A percentile compares a stretch with the other conserved stretches of the same genome.
These are phyloP conservation scores for Epirrhoe tristata DNA, from an alignment of 2,888 invertebrate genomes.

Conservation along the genomic window DNA sequence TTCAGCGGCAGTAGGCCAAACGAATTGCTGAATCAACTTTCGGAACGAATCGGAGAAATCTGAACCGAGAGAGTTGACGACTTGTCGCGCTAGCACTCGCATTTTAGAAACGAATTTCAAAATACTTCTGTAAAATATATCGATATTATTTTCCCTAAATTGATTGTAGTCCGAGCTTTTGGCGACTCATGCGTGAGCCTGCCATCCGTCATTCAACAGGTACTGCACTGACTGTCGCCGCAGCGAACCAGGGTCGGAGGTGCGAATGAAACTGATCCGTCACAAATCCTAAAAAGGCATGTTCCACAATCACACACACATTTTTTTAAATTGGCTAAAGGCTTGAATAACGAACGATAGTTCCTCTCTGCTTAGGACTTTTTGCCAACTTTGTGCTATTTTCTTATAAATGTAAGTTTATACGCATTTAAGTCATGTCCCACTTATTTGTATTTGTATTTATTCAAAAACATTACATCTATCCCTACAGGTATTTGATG, in stretches of 20 bases:
- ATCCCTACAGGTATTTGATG: no score
- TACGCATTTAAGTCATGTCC: no score
- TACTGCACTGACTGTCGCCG: slow-evolving; percentile 2
- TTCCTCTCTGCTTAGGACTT: not conserved
- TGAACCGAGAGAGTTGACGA: not conserved
- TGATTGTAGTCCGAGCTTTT: not conserved
- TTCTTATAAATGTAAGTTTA: no score
- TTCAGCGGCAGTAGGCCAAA: slow-evolving; percentile 2
- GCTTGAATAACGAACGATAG: not conserved
- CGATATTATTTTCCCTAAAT: not conserved
- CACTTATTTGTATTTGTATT: no score
- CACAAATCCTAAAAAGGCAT: not conserved
- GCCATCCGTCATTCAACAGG: slow-evolving; percentile 13
- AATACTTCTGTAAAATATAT: not conserved
- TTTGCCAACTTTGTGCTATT: no score
- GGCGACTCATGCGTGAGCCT: not conserved
- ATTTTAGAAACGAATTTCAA: no score
- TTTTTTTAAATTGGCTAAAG: not conserved
- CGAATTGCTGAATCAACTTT: slow-evolving; percentile 4
- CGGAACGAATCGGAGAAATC: not conserved
- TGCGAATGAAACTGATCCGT: slow-evolving; percentile 3
- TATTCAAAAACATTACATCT: not conserved
- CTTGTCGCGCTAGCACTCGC: no score
- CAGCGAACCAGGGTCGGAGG: not conserved
- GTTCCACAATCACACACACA: not conserved